Evolutionary conservation across 2,113 vertebrate genomes (phyloP).

Genomic region (Elgaria multicarinata): DNA sequence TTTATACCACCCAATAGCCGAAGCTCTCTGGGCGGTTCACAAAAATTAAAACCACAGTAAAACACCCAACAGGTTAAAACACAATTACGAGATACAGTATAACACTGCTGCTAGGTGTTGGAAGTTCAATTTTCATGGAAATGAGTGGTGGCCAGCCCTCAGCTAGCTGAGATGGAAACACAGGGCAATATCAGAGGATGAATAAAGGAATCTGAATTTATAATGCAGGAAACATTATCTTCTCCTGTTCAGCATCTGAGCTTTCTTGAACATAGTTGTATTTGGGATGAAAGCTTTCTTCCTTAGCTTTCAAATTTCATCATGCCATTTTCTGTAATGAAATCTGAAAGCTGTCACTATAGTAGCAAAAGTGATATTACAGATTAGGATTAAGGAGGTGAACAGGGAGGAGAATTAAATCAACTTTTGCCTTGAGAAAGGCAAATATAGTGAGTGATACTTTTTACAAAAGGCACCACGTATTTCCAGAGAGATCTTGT

Average conservation of each 20-base stretch:
- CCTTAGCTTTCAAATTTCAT: slow-evolving; percentile 46
- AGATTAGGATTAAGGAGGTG: slow-evolving; percentile 62
- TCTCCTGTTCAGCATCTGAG: slow-evolving; percentile 29
- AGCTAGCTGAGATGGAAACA: not conserved
- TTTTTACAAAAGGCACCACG: not conserved
- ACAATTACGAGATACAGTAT: no score
- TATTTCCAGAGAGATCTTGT: not conserved
- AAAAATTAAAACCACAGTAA: no score
- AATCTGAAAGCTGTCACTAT: slow-evolving; percentile 60
- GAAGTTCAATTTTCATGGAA: not conserved
- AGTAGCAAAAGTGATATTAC: slow-evolving; percentile 65
- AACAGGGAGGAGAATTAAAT: not conserved
- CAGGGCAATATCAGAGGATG: not conserved
- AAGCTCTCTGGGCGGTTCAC: no score
- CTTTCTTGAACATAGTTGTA: slow-evolving; percentile 63
- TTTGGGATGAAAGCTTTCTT: slow-evolving; percentile 57
- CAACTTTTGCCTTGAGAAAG: not conserved
- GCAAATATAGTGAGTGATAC: not conserved
- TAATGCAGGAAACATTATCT: slow-evolving; percentile 58
- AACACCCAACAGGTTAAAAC: no score
- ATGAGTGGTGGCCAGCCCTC: not conserved
- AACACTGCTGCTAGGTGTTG: no score
- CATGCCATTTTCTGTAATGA: slow-evolving; percentile 53
- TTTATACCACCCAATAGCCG: no score
- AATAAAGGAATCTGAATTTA: no score